Conservation (phyloP, 2,797 vertebrate species). For the Luscinia megarhynchos region DNA sequence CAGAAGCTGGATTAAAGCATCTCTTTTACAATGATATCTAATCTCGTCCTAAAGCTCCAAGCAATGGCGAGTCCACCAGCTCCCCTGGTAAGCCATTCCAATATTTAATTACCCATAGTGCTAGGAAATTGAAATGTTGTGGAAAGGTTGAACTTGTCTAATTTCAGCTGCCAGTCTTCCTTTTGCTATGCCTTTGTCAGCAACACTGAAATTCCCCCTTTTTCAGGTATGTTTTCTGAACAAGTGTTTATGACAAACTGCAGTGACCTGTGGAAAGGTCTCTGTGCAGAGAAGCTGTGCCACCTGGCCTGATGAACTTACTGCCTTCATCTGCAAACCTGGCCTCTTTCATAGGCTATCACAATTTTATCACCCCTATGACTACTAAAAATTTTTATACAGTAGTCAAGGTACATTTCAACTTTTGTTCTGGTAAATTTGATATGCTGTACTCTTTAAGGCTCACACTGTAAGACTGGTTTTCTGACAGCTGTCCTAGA, state of each 20-base stretch:
- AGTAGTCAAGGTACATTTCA: background rate
- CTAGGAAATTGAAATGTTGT: conserved; percentile 64
- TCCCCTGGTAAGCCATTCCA: conserved; percentile 72
- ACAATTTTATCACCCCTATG: background rate
- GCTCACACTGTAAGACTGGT: conserved; percentile 63
- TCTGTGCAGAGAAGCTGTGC: background rate
- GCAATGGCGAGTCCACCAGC: conserved; percentile 73
- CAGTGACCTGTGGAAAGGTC: background rate
- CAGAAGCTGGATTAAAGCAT: conserved; percentile 75
- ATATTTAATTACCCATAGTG: conserved; percentile 72
- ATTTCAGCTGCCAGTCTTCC: conserved; percentile 65
- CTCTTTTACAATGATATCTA: conserved; percentile 74
- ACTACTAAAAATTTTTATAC: background rate
- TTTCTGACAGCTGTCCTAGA: conserved; percentile 30
- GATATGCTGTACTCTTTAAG: background rate
- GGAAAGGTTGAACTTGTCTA: conserved; percentile 47
- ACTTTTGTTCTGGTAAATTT: background rate
- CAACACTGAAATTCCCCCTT: conserved; percentile 15
- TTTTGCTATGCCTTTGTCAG: conserved; percentile 59
- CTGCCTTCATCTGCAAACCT: background rate
- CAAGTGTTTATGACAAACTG: background rate
- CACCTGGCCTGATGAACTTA: background rate
- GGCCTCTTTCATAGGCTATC: background rate
- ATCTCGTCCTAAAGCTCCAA: conserved; percentile 73
- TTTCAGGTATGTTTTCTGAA: background rate